Base-by-base conservation (phyloP, 2,113 vertebrate genomes). In the Paramormyrops kingsleyae region DNA sequence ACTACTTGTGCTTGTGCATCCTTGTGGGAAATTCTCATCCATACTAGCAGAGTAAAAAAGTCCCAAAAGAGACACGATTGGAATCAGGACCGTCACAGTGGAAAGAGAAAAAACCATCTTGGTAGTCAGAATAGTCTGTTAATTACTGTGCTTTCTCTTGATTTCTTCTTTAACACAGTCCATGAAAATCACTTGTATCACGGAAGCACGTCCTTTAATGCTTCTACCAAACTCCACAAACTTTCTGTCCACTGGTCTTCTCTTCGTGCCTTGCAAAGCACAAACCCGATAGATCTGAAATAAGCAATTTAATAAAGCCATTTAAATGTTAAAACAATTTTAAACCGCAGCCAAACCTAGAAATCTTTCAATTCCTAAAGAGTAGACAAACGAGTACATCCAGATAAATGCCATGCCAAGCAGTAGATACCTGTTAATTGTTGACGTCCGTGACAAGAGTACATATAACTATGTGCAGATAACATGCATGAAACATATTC, bases 11-110 rank as follows among this genome's bases (percentile, higher is more conserved):
- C 96, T 98, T 7, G 97, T 98, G 94, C 98, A 99, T 91, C 97
- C 97, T 49, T 96, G 96, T 0, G 98, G 98, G 92, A 99, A 99
- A 92, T 95, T 93, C 10, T 98, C 96, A 1, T 99, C 99, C 12
- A 97, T 94, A 0, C 94, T 95, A 5, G 98, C 97, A 0, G 98
- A 98, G 92, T 98, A 99, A 83, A 99, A 95, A 87, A 99, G 92
- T 49, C 98, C 98, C 0, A 94, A 94, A 0, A 99, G 93, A 2
- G 98, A 99, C 42, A 99, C 70, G 2, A 99, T 89, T 0, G 98
- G 98, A 13, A 99, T 88, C 4, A 99, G 95, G 0, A 99, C 98
- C 0, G 97, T 97, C 93, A 99, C 91, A 0, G 94, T 94, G n/a
- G 98, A 97, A 66, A 99, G 94, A 19, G 97, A 97, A 53, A 97